Conservation (phyloP, 2,113 vertebrate genomes). For the Centropristis striata region DNA sequence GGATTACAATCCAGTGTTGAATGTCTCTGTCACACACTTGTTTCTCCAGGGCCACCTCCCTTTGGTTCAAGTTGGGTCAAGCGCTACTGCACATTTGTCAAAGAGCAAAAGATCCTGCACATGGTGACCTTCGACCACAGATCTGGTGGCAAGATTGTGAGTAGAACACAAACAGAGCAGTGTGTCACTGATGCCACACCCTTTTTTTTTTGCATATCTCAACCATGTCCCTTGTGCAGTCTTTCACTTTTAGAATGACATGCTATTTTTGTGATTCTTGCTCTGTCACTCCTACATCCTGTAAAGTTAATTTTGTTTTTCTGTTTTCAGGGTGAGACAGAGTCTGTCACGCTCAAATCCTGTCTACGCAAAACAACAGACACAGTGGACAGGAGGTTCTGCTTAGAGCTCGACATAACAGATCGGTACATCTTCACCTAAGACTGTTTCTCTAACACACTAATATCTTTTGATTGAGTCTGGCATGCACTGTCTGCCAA, state of each 20-base stretch:
- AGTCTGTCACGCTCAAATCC: conserved; percentile 90
- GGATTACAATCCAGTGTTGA: background rate
- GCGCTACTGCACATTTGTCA: conserved; percentile 95
- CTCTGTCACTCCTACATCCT: background rate
- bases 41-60: conserved; percentile 91
- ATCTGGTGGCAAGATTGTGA: conserved; percentile 94
- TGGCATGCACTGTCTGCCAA: no score
- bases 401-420: conserved; percentile 94
- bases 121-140: conserved; percentile 97
- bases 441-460: background rate
- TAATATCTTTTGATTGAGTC: no score
- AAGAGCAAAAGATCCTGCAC: conserved; percentile 94
- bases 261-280: background rate
- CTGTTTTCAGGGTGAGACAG: conserved; percentile 90
- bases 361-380: conserved; percentile 92
- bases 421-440: conserved; percentile 88
- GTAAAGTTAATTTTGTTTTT: conserved; percentile 4
- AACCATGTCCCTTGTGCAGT: no score
- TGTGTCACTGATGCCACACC: background rate
- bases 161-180: conserved; percentile 61
- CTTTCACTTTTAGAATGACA: background rate
- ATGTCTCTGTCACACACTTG: background rate
- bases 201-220: background rate
- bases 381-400: conserved; percentile 93
- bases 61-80: conserved; percentile 99